Conservation (phyloP, 92 coral and sea anemone species). For the Blastomussa wellsi region DNA sequence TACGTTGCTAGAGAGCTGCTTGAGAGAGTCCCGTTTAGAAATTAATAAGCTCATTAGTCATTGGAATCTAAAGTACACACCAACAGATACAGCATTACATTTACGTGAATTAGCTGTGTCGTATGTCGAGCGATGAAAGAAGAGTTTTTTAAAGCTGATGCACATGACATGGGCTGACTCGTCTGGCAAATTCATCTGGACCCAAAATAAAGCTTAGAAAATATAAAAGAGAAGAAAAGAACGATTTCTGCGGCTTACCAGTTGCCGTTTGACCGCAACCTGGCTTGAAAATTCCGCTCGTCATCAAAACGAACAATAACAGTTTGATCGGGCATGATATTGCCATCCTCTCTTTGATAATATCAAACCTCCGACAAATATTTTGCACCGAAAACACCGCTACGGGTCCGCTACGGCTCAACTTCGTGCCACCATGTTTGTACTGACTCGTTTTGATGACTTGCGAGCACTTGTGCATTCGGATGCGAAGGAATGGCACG, state of each 20-base stretch:
- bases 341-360: conserved; percentile 3
- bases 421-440: not conserved
- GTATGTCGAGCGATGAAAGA: not conserved
- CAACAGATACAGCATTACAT: not conserved
- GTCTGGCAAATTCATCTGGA: not conserved
- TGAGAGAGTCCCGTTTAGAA: not conserved
- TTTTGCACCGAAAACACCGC: not conserved
- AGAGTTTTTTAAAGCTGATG: not conserved
- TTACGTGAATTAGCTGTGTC: not conserved
- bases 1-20: not conserved
- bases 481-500: conserved; percentile 47
- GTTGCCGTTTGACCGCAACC: conserved; percentile 29
- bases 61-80: not conserved
- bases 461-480: not conserved
- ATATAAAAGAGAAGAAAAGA: not conserved
- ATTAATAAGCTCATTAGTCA: not conserved
- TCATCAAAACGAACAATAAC: not conserved
- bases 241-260: conserved; percentile 38
- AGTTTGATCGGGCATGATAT: conserved; percentile 5
- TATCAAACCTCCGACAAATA: not conserved
- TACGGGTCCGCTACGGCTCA: no score
- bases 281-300: not conserved
- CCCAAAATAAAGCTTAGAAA: not conserved
- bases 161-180: not conserved
- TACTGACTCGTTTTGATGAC: conserved; percentile 23